These are phyloP conservation scores for Meteorus sp. DNA, from an alignment of 1,140 invertebrate species.

Conservation along the genomic window DNA sequence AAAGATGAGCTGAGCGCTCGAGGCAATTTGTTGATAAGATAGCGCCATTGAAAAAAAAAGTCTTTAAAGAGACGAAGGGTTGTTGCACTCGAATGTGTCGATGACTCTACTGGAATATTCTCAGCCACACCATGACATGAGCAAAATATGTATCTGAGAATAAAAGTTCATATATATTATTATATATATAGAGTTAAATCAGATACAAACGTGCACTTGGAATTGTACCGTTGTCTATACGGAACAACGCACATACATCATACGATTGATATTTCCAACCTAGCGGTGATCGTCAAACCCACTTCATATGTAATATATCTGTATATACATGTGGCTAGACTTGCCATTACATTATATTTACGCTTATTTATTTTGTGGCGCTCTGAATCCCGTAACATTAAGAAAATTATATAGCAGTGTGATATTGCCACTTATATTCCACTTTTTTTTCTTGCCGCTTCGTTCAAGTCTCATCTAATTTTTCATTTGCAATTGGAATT, in stretches of 20 bases:
- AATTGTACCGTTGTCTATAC: background rate
- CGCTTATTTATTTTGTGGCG: background rate
- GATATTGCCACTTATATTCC: background rate
- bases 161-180: background rate
- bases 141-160: background rate
- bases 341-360: background rate
- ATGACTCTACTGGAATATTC: slow-evolving; percentile 1
- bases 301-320: too few species aligned
- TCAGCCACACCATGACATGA: background rate
- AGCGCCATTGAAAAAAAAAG: slow-evolving; percentile 7
- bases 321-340: background rate
- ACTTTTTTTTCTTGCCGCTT: background rate
- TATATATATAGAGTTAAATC: too few species aligned
- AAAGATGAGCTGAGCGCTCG: background rate
- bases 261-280: slow-evolving; percentile 20
- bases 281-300: slow-evolving; percentile 6
- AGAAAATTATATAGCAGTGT: background rate
- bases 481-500: too few species aligned
- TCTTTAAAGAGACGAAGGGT: background rate
- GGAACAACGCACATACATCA: background rate
- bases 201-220: too few species aligned
- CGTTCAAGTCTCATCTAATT: too few species aligned
- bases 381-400: slow-evolving; percentile 6
- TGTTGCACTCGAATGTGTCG: slow-evolving; percentile 10
- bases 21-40: slow-evolving; percentile 12